Evolutionary conservation across 2,888 invertebrate species (phyloP).

Genomic region (Dryomyza anilis): DNA sequence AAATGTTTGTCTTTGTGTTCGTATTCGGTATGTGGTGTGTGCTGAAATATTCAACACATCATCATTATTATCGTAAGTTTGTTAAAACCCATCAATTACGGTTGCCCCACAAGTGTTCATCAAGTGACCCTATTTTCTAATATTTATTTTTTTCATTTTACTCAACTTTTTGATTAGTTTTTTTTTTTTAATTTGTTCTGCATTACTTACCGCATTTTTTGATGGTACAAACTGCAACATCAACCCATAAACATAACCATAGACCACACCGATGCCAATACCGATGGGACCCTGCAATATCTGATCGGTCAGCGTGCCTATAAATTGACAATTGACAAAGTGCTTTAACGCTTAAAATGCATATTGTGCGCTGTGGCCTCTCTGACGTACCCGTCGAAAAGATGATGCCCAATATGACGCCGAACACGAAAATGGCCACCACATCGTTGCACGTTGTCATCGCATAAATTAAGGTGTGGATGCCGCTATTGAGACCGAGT

Average conservation of each 20-base stretch:
- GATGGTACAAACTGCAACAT: slow-evolving; percentile 69
- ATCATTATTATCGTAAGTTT: too few relatives aligned
- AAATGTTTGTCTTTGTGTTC: too few relatives aligned
- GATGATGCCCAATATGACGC: slow-evolving; percentile 69
- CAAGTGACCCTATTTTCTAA: too few relatives aligned
- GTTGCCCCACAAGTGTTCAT: too few relatives aligned
- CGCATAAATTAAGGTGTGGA: slow-evolving; percentile 71
- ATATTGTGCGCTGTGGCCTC: too few relatives aligned
- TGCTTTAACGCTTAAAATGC: not conserved
- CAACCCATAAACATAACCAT: slow-evolving; percentile 68
- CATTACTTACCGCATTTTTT: slow-evolving; percentile 54
- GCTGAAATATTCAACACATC: too few relatives aligned
- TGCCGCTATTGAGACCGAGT: slow-evolving; percentile 72
- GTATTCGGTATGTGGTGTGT: too few relatives aligned
- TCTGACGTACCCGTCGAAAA: slow-evolving; percentile 67
- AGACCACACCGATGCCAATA: slow-evolving; percentile 66
- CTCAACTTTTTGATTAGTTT: too few relatives aligned
- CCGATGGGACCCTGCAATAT: slow-evolving; percentile 67
- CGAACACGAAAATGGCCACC: slow-evolving; percentile 75
- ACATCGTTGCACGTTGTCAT: slow-evolving; percentile 74
- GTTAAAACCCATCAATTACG: too few relatives aligned
- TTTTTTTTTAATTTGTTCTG: too few relatives aligned
- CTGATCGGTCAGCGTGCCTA: slow-evolving; percentile 62
- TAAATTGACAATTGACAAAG: slow-evolving; percentile 29
- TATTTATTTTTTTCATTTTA: too few relatives aligned